These are phyloP conservation scores for Tupaia chinensis DNA, from an alignment of 2,113 vertebrate genomes.

Conservation along the genomic window DNA sequence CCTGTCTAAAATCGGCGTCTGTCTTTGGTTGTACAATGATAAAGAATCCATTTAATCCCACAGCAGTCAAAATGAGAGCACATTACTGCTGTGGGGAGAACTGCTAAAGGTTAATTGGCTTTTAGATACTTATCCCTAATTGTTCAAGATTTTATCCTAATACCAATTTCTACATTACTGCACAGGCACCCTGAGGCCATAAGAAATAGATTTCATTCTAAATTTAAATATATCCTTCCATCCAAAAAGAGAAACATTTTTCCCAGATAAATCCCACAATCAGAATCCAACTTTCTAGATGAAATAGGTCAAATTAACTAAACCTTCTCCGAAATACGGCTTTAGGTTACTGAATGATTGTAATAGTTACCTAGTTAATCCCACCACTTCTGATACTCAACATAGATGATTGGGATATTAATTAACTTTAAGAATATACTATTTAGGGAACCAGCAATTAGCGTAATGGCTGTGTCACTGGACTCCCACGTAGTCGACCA, in stretches of 20 bases:
- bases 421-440: conserved; percentile 53
- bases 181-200: conserved; percentile 45
- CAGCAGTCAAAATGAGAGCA: conserved; percentile 59
- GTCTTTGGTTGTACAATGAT: conserved; percentile 50
- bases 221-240: conserved; percentile 63
- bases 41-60: conserved; percentile 61
- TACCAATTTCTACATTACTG: conserved; percentile 77
- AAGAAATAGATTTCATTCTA: conserved; percentile 62
- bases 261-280: conserved; percentile 52
- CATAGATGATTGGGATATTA: neutral
- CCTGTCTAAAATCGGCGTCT: conserved; percentile 26
- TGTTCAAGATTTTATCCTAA: conserved; percentile 78
- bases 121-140: conserved; percentile 80
- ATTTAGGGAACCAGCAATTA: too few relatives aligned
- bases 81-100: conserved; percentile 45
- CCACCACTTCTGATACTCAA: neutral
- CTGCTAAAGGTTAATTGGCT: conserved; percentile 78
- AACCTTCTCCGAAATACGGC: conserved; percentile 16
- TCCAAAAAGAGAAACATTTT: conserved; percentile 38
- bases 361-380: conserved; percentile 29
- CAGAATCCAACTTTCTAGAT: conserved; percentile 63
- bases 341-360: neutral
- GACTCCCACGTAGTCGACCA: too few relatives aligned
- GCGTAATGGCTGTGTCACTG: too few relatives aligned
- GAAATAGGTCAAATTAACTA: conserved; percentile 64